phyloP scores from a whole-genome alignment of 2,797 vertebrate genomes.

The Petrocephalus schoutedeni region DNA sequence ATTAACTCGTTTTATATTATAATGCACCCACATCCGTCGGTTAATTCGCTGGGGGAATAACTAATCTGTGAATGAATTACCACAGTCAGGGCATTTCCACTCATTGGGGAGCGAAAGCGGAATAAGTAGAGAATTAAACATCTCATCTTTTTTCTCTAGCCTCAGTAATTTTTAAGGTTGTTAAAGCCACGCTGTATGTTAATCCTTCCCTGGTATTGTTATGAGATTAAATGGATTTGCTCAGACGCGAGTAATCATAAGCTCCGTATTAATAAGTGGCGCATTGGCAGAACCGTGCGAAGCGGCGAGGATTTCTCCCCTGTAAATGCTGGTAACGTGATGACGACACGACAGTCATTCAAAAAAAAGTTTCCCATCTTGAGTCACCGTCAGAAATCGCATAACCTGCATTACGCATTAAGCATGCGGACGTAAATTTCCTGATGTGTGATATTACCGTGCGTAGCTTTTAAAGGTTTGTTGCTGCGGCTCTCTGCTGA shows the following conservation, averaged over 20 bases:
- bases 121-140: not conserved
- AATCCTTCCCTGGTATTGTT: not conserved
- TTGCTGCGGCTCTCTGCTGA: not conserved
- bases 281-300: not conserved
- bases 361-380: not conserved
- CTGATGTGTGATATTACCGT: not conserved
- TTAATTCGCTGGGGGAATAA: constrained; percentile 30
- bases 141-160: not conserved
- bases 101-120: constrained; percentile 13
- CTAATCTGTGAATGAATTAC: constrained; percentile 56
- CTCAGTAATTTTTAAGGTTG: not conserved
- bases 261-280: not conserved
- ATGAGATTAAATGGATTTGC: not conserved
- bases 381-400: not conserved
- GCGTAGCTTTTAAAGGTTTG: not conserved
- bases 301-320: not conserved
- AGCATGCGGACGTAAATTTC: not conserved
- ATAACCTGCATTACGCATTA: not conserved
- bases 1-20: not conserved
- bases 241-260: not conserved
- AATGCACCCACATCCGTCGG: constrained; percentile 38
- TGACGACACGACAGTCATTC: not conserved
- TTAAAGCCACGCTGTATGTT: not conserved
- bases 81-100: not conserved
- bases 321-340: not conserved